Evolutionary conservation across 35 echinoderm and acorn worm genomes (phyloP), one percentile per base, ranked within the genome.

Genomic region (Apostichopus californicus): DNA sequence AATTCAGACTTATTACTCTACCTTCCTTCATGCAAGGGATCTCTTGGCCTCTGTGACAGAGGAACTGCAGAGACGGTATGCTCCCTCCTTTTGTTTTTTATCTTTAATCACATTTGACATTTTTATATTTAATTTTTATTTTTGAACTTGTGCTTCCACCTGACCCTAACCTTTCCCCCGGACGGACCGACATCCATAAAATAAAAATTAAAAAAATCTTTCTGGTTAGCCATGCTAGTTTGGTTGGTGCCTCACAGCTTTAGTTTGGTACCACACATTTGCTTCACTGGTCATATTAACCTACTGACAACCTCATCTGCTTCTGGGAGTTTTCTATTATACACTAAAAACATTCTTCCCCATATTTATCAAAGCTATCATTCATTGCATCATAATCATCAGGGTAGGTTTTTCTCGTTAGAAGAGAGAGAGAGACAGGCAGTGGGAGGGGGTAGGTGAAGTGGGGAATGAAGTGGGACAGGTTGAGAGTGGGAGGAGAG

Each of bases 51-150:
- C 90, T 71, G 96, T 98, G 57, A 93, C 93, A 92, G 96, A 98
- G 87, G 96, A 98, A 79, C 91, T 98, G 83, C 83, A 93, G 58
- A 98, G 87, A 95, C 96, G 96, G 96, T 98, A 98, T 95, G 96
- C 80, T 87, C 75, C 72, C 60, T 61, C 77, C 14, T 56, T 5
- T 77, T 83, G 5, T 83, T 83, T 56, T 10, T 83, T 28, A 55
- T 83, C 56, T 13, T 83, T 83, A 13, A 18, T 83, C 56, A 56
- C 80, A 56, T 13, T 57, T 34, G 80, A 2, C 58, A 9, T 8
- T 61, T 12, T 61, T 61, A 46, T 83, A 17, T 81, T 61, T 83
- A 5, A 5, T 56, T 83, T 83, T 83, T 6, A 20, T 56, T 12
- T 57, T 57, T 21, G 5, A 83, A 83, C 9, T 56, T 83, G 80